These are phyloP conservation scores for Eupithecia vulgata DNA, from an alignment of 2,888 invertebrate genomes.

Conservation along the genomic window DNA sequence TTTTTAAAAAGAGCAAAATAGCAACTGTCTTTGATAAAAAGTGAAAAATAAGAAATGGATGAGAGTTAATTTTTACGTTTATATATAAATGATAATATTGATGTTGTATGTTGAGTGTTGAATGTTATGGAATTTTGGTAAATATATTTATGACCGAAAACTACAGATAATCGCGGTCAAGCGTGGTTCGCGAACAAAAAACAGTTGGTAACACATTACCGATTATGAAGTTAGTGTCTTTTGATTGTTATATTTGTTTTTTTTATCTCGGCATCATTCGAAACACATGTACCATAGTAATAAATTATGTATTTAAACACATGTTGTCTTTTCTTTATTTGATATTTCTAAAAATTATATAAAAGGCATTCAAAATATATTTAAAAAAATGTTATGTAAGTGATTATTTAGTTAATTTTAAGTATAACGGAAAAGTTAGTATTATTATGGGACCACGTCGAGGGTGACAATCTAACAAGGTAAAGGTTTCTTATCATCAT, in stretches of 20 bases:
- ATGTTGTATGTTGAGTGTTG: constrained; percentile 61
- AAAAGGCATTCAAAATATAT: too few species aligned
- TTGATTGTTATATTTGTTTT: constrained; percentile 42
- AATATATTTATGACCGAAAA: constrained; percentile 53
- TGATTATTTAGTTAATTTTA: too few species aligned
- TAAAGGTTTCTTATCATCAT: too few species aligned
- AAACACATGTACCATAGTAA: constrained; percentile 80
- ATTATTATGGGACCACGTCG: too few species aligned
- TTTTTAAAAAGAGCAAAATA: constrained; percentile 44
- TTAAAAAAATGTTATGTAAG: too few species aligned
- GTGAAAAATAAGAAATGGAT: constrained; percentile 60
- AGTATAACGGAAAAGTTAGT: too few species aligned
- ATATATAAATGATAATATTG: constrained; percentile 67
- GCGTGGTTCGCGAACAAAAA: constrained; percentile 52
- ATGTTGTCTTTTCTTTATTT: constrained; percentile 16
- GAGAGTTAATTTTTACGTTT: constrained; percentile 81
- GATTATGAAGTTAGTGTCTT: constrained; percentile 50
- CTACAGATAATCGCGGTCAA: constrained; percentile 50
- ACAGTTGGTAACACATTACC: constrained; percentile 29
- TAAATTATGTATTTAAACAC: constrained; percentile 83
- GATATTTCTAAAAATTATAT: too few species aligned
- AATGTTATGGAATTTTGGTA: constrained; percentile 61
- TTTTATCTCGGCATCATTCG: constrained; percentile 69
- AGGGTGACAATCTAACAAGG: too few species aligned
- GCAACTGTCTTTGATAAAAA: constrained; percentile 67